Evolutionary conservation across 2,113 vertebrate genomes (phyloP).

Genomic region (Empidonax alnorum): DNA sequence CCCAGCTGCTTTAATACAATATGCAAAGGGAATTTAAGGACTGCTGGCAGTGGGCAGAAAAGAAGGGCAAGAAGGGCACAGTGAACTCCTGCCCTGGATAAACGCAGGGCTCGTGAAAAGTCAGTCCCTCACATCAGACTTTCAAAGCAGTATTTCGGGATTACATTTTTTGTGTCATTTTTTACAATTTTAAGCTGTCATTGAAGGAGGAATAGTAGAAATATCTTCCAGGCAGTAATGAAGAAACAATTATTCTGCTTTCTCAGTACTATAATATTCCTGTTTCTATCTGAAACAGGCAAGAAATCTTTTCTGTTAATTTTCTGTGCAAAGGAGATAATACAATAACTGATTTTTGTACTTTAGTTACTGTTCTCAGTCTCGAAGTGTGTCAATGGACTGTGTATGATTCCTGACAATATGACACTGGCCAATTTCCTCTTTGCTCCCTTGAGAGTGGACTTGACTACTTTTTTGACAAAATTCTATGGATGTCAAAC

Average conservation of each 20-base stretch:
- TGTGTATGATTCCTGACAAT: not conserved
- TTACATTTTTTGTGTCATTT: not conserved
- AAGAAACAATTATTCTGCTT: not conserved
- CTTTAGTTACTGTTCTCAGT: not conserved
- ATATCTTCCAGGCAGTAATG: not conserved
- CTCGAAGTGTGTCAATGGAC: not conserved
- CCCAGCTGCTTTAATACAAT: not conserved
- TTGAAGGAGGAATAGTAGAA: not conserved
- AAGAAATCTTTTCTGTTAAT: not conserved
- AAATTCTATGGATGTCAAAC: not conserved
- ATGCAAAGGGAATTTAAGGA: not conserved
- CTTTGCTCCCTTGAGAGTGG: not conserved
- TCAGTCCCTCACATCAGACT: not conserved
- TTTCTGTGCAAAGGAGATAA: not conserved
- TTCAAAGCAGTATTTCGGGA: not conserved
- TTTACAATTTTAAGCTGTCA: not conserved
- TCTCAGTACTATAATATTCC: not conserved
- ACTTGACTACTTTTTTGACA: slow-evolving; percentile 2
- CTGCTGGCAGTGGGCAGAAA: not conserved
- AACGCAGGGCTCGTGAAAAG: not conserved
- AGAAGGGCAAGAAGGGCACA: not conserved
- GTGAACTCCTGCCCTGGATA: not conserved
- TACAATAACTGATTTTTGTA: not conserved
- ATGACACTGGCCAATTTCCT: slow-evolving; percentile 44
- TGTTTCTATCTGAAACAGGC: not conserved